A percentile compares a stretch with the other conserved stretches of the same genome.
phyloP scores from a whole-genome alignment of 2,888 invertebrate genomes.

The Drymonia ruficornis region DNA sequence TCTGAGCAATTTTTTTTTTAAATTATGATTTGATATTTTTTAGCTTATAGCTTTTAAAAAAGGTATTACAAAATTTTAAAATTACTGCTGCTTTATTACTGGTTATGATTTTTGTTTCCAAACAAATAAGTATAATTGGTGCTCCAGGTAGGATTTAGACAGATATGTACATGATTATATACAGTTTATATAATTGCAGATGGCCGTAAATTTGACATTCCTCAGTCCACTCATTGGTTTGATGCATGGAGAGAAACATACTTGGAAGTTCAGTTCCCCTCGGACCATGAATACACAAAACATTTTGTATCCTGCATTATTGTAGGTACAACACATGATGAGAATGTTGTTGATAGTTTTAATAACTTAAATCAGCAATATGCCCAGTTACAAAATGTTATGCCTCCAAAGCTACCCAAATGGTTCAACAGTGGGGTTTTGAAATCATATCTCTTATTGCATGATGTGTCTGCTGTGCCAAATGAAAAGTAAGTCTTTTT shows the following conservation, averaged over 20 bases:
- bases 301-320: slow-evolving; percentile 94
- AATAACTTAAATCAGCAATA: slow-evolving; percentile 92
- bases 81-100: too few species aligned
- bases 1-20: background rate
- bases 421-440: slow-evolving; percentile 93
- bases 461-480: slow-evolving; percentile 91
- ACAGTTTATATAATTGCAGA: slow-evolving; percentile 51
- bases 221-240: slow-evolving; percentile 95
- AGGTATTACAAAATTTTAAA: too few species aligned
- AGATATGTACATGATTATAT: background rate
- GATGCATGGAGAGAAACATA: slow-evolving; percentile 97
- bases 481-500: slow-evolving; percentile 87
- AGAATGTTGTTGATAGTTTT: slow-evolving; percentile 92
- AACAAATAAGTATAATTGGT: too few species aligned
- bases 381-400: slow-evolving; percentile 90
- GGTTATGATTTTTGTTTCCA: too few species aligned
- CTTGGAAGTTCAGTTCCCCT: slow-evolving; percentile 93
- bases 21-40: background rate
- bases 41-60: too few species aligned
- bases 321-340: slow-evolving; percentile 89
- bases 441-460: slow-evolving; percentile 95
- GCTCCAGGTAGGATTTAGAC: background rate
- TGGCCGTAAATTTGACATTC: slow-evolving; percentile 87
- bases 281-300: slow-evolving; percentile 98
- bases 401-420: slow-evolving; percentile 92